Percentiles rank a stretch among this genome's conserved stretches.
Conservation (phyloP, 2,113 vertebrate species). For the Diglossa brunneiventris region DNA sequence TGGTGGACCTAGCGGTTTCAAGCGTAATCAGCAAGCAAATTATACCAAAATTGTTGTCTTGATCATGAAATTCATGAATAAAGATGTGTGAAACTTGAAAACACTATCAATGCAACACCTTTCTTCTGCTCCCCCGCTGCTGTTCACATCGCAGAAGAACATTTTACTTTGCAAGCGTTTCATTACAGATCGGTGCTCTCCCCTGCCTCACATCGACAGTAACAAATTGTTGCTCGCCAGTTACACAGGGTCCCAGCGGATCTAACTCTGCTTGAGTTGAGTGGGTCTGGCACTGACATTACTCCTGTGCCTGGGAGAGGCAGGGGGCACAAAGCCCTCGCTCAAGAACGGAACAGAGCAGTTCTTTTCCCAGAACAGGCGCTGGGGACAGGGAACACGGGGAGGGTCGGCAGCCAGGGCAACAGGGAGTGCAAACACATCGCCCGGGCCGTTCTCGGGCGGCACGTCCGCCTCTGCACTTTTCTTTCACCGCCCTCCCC, state of each 20-base stretch:
- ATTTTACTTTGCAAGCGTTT: background rate
- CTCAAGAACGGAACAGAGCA: background rate
- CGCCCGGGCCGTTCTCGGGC: rapidly evolving
- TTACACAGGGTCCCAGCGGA: background rate
- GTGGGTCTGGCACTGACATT: background rate
- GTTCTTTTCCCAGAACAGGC: background rate
- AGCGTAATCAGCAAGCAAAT: background rate
- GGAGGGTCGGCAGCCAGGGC: background rate
- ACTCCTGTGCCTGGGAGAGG: background rate
- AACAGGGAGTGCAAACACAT: rapidly evolving
- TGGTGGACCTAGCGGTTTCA: background rate
- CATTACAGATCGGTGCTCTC: background rate
- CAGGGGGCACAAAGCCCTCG: background rate
- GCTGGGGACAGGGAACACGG: no score
- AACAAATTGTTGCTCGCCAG: background rate
- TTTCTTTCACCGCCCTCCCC: background rate
- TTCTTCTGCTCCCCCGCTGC: rapidly evolving
- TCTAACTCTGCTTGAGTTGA: background rate
- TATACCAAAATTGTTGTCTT: background rate
- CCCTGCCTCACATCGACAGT: rapidly evolving
- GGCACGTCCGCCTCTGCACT: rapidly evolving
- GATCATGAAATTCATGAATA: background rate
- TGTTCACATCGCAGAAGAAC: background rate
- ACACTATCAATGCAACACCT: background rate
- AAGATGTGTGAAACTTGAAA: background rate